A percentile compares a stretch with the other conserved stretches of the same genome.
These are phyloP conservation scores for Folsomia candida DNA, from an alignment of 2,888 invertebrate species.

Conservation along the genomic window DNA sequence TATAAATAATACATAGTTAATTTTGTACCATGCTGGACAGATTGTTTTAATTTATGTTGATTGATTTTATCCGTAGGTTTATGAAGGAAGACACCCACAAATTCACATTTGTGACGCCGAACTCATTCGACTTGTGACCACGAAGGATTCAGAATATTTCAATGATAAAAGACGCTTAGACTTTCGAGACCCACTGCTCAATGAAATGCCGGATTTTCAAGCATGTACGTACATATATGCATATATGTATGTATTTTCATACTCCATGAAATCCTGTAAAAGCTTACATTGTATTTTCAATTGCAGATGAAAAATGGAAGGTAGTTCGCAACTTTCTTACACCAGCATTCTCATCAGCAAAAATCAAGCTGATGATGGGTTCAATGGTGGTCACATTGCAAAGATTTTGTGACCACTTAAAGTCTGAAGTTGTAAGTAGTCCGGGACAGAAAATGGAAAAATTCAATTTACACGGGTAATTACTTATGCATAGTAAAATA, in stretches of 20 bases:
- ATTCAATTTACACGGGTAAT: slow-evolving; percentile 25
- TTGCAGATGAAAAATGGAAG: slow-evolving; percentile 42
- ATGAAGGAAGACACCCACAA: slow-evolving; percentile 37
- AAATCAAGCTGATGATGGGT: slow-evolving; percentile 35
- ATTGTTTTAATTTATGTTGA: not conserved
- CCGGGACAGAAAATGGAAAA: slow-evolving; percentile 20
- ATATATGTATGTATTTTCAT: not conserved
- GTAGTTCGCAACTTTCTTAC: slow-evolving; percentile 24
- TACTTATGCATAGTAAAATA: slow-evolving; percentile 3
- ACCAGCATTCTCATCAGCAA: slow-evolving; percentile 28
- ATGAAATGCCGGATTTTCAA: slow-evolving; percentile 41
- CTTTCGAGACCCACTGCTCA: slow-evolving; percentile 32
- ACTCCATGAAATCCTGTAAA: not conserved
- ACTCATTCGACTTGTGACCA: slow-evolving; percentile 30
- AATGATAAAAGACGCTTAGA: slow-evolving; percentile 27
- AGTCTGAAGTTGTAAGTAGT: slow-evolving; percentile 8
- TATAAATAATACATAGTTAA: not conserved
- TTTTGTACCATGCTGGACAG: not conserved
- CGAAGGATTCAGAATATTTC: slow-evolving; percentile 40
- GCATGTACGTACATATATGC: slow-evolving; percentile 16
- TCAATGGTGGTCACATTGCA: slow-evolving; percentile 25
- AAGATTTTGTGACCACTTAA: slow-evolving; percentile 14
- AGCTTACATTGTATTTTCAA: not conserved
- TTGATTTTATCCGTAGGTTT: slow-evolving; percentile 26
- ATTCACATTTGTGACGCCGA: slow-evolving; percentile 37